These are phyloP conservation scores for Champsocephalus gunnari DNA, from an alignment of 2,797 vertebrate genomes.

Conservation along the genomic window DNA sequence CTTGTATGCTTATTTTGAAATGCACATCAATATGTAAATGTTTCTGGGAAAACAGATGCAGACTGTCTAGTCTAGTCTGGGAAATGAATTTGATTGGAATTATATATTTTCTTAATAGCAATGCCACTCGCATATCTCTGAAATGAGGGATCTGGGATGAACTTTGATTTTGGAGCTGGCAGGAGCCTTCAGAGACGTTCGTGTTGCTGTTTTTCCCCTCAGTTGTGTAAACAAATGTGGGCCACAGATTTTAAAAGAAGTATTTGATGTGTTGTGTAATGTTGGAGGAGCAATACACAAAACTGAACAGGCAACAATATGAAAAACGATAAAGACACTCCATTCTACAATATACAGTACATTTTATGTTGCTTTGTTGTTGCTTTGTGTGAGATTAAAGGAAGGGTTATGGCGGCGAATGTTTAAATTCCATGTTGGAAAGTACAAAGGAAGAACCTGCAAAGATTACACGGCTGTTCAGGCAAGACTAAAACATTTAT, in stretches of 20 bases:
- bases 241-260: constrained; percentile 35
- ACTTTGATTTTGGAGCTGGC: constrained; percentile 59
- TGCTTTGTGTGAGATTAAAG: constrained; percentile 52
- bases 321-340: constrained; percentile 28
- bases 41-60: constrained; percentile 54
- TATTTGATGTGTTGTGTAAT: constrained; percentile 51
- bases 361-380: constrained; percentile 42
- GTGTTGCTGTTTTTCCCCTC: constrained; percentile 20
- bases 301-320: constrained; percentile 31
- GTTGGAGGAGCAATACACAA: constrained; percentile 28
- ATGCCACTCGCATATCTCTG: constrained; percentile 34
- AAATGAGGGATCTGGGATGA: constrained; percentile 46
- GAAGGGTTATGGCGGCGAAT: constrained; percentile 20
- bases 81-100: constrained; percentile 58
- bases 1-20: constrained; percentile 65
- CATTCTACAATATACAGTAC: constrained; percentile 33
- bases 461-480: constrained; percentile 43
- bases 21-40: constrained; percentile 59
- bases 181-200: constrained; percentile 29
- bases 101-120: constrained; percentile 50
- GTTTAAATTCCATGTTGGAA: constrained; percentile 34
- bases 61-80: constrained; percentile 30
- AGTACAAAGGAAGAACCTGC: constrained; percentile 34
- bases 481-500: constrained; percentile 11
- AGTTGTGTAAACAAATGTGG: constrained; percentile 49